These are phyloP conservation scores for Apodemus agrarius DNA, from an alignment of 2,797 vertebrate genomes.

Conservation along the genomic window DNA sequence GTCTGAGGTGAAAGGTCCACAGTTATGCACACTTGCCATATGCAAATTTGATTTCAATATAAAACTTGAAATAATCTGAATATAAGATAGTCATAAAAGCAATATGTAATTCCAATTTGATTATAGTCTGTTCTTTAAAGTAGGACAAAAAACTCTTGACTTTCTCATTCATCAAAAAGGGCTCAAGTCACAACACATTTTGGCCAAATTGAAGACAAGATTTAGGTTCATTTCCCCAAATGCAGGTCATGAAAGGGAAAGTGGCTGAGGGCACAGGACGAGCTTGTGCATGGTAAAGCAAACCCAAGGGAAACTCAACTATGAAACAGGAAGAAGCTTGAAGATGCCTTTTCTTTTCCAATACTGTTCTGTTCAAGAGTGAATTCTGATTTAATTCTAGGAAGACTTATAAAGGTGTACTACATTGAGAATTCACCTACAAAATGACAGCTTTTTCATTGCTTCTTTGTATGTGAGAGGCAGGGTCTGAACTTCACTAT, in stretches of 20 bases:
- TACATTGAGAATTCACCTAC: not conserved
- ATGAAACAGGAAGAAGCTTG: not conserved
- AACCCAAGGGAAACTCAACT: not conserved
- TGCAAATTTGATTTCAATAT: not conserved
- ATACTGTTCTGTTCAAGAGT: not conserved
- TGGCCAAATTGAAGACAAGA: not conserved
- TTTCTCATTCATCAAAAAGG: not conserved
- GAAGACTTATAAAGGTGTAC: not conserved
- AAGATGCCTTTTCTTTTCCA: not conserved
- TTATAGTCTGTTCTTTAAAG: conserved; percentile 7
- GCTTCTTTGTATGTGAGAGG: not conserved
- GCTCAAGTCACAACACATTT: not conserved
- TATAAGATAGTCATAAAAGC: not conserved
- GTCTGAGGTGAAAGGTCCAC: not conserved
- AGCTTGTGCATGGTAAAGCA: not conserved
- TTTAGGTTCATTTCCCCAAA: conserved; percentile 8
- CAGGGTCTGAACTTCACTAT: not conserved
- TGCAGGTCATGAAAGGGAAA: conserved; percentile 3
- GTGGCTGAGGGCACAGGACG: not conserved
- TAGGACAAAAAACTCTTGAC: not conserved
- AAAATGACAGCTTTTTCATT: not conserved
- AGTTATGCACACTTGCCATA: not conserved
- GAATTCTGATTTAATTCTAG: conserved; percentile 2
- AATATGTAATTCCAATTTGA: not conserved
- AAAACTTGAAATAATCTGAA: conserved; percentile 10